Base-by-base conservation (phyloP, 1,140 invertebrate species). In the Apis cerana region DNA sequence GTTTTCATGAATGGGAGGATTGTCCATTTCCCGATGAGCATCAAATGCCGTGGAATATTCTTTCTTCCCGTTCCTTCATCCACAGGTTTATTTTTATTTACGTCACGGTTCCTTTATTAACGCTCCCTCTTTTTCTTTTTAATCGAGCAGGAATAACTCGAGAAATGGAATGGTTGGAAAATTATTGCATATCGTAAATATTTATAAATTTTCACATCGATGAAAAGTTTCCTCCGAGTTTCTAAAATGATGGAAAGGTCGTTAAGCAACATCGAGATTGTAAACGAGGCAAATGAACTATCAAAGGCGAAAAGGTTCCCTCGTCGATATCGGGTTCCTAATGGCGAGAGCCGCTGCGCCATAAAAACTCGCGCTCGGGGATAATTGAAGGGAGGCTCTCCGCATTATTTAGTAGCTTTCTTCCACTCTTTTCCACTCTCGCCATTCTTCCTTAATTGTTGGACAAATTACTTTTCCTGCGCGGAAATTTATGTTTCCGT, bases 321-420 rank as follows among this genome's bases (percentile, higher is more conserved):
- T 68, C 75, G 81, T 84, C 80, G 85, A 88, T 93, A 93, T 93
- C 92, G 82, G 86, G 89, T 93, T 93, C 89, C 92, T 93, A 93
- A 93, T 93, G 90, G 91, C 85, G 91, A 88, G 88, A 92, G 89
- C 89, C 86, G 91, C 68, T 83, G 87, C 85, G 80, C 74, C 84
- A 85, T 93, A 93, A 93, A 92, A 93, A 92, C 89, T 89, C 88
- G 88, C 90, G 85, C 86, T 43, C 33, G 77, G 88, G 89, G 88
- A 90, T 92, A 93, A 93, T 93, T 91, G 92, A 92, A 93, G 90
- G 86, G 90, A 89, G 85, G 84, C 85, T 75, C 72, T 74, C 79
- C 69, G 56, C 65, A 75, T 83, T 85, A 87, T 91, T 88, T 85
- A 75, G 82, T 71, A 85, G 85, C 74, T 69, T 72, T 23, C 78